phyloP scores from a whole-genome alignment of 2,113 vertebrate genomes.

The Herpailurus yagouaroundi region DNA sequence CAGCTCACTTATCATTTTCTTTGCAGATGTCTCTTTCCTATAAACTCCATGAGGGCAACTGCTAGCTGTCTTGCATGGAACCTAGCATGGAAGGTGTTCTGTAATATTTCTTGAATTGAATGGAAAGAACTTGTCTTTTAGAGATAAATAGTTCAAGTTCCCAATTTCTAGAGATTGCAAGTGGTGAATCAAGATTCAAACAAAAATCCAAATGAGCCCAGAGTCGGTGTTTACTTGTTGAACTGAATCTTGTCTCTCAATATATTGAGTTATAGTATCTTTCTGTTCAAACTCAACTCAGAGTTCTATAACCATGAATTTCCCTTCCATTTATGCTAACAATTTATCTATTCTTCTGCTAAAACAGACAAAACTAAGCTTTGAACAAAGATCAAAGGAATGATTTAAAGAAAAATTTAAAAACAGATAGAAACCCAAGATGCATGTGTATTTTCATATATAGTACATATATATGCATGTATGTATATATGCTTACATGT shows the following conservation, averaged over 20 bases:
- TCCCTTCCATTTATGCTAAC: neutral
- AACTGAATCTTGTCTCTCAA: neutral
- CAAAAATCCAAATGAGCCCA: neutral
- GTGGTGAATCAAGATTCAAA: neutral
- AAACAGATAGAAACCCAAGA: neutral
- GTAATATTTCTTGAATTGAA: neutral
- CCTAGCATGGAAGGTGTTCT: neutral
- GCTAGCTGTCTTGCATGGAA: neutral
- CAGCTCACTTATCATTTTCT: neutral
- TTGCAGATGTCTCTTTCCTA: neutral
- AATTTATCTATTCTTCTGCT: neutral
- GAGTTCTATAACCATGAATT: neutral
- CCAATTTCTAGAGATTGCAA: neutral
- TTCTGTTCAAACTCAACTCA: neutral
- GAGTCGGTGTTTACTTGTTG: neutral
- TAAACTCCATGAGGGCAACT: neutral
- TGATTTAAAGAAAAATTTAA: neutral
- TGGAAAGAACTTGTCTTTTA: neutral
- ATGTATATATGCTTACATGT: neutral
- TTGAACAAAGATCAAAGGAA: neutral
- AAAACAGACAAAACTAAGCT: slow-evolving; percentile 11
- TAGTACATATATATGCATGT: neutral
- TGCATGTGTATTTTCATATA: neutral
- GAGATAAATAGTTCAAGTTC: neutral
- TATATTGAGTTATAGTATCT: neutral